Base-by-base conservation (phyloP, 2,888 invertebrate species). In the Laothoe populi region DNA sequence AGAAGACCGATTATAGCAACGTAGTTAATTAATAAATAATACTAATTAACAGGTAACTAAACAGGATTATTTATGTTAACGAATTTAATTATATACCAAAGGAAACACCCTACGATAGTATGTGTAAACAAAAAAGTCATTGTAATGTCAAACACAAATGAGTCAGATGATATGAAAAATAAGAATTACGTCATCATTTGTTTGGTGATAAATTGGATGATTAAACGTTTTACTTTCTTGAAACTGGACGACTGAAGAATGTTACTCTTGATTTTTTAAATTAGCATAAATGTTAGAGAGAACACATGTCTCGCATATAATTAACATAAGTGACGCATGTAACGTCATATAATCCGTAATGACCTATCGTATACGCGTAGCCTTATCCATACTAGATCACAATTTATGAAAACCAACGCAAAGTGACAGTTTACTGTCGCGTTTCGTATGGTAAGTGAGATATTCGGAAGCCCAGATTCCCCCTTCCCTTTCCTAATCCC, bases 141-240 rank as follows among this genome's bases (percentile, higher is more conserved):
- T 44, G 49, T 61, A 61, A 53, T 42, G 49, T 53, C 42, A 53
- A 24, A 48, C 38, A 59, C 16, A 64, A 65, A 66, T 71, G 73
- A 70, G 62, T 71, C 69, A 72, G 68, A 65, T 66, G 63, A 49
- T 66, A 61, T 57, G 59, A 65, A 73, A 72, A 66, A 62, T 63
- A 42, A 49, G 38, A 53, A 61, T 68, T 61, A 72, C 71, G 69
- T 71, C 68, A 70, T 66, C 73, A 73, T 84, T 78, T 83, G 82
- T 78, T 77, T 79, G 77, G 81, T 75, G 81, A 83, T 83, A 80
- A 79, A 78, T 77, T 75, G 74, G 74, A 75, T 71, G 79, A 83
- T 83, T 78, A 79, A 71, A 71, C 70, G 73, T 70, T 35, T 53
- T 19, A 53, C 26, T 53, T 53, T 35, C 31, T 53, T 31, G 31